Evolutionary conservation across 2,113 vertebrate species (phyloP).

Genomic region (Tapirus terrestris): DNA sequence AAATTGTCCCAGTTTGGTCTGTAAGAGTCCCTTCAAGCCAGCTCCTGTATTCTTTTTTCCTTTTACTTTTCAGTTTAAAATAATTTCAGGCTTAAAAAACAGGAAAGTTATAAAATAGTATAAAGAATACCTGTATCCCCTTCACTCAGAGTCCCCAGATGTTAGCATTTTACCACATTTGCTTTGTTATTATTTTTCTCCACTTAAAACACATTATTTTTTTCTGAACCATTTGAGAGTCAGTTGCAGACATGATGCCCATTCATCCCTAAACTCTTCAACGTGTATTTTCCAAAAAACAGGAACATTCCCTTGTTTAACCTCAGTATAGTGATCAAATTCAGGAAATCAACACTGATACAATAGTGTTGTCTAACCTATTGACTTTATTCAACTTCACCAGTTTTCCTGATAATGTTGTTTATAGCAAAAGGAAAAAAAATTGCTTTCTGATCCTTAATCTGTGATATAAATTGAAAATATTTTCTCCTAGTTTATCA

Average conservation of each 20-base stretch:
- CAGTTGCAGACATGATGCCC: background rate
- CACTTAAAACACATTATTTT: background rate
- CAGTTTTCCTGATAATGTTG: background rate
- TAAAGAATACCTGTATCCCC: background rate
- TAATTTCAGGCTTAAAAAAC: slow-evolving; percentile 27
- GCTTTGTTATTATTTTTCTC: background rate
- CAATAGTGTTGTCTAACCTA: background rate
- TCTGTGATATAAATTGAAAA: slow-evolving; percentile 10
- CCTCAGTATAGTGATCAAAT: background rate
- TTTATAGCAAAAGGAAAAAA: slow-evolving; percentile 26
- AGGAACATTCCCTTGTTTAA: background rate
- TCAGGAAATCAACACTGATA: slow-evolving; percentile 2
- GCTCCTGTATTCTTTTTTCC: background rate
- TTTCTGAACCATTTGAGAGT: background rate
- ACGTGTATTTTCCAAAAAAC: background rate
- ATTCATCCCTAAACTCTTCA: slow-evolving; percentile 32
- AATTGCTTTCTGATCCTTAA: slow-evolving; percentile 20
- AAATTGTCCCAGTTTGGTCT: background rate
- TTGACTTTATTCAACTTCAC: background rate
- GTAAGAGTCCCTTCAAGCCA: background rate
- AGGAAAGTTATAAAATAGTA: background rate
- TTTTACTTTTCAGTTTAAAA: slow-evolving; percentile 6
- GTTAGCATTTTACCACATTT: slow-evolving; percentile 6
- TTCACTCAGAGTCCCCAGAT: background rate
- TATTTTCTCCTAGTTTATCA: background rate